These are phyloP conservation scores for Anthopleura sola DNA, from an alignment of 64 coral and sea anemone species.

Conservation along the genomic window DNA sequence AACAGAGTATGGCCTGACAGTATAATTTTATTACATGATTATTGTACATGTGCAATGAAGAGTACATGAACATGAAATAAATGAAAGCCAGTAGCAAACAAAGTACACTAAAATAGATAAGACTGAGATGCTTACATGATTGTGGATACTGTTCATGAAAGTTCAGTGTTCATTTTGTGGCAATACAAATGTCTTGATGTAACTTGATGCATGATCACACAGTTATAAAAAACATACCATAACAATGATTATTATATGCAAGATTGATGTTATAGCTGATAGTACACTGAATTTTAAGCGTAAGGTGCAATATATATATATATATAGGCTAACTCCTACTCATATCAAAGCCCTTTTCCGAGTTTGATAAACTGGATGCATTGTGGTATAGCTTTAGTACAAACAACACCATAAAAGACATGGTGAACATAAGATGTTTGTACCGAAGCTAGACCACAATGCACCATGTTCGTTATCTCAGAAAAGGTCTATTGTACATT, in stretches of 20 bases:
- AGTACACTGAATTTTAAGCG: not conserved
- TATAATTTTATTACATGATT: not conserved
- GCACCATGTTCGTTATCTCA: no score
- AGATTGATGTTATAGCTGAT: not conserved
- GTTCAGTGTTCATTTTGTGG: slow-evolving; percentile 11
- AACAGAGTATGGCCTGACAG: slow-evolving; percentile 1
- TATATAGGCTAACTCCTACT: no score
- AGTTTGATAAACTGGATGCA: no score
- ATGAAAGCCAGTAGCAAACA: not conserved
- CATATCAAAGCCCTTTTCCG: no score
- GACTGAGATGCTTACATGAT: not conserved
- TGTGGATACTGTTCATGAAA: not conserved
- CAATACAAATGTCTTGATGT: not conserved
- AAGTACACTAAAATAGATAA: not conserved
- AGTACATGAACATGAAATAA: not conserved
- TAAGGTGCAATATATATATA: not conserved
- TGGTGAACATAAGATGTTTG: no score
- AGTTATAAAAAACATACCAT: not conserved
- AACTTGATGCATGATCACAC: not conserved
- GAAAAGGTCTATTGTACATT: no score
- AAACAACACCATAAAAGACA: no score
- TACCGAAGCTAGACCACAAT: no score
- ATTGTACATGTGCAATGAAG: slow-evolving; percentile 3
- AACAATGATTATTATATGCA: not conserved
- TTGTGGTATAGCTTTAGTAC: no score